Conservation (phyloP, 2,113 vertebrate genomes). For the Mus musculus region GRCm39 chr6:11011001-11011500, state of each 20-base stretch:
- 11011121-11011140: background rate
- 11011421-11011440: background rate
- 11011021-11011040: background rate
- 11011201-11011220: constrained; percentile 59
- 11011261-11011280: constrained; percentile 59
- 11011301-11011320: constrained; percentile 40
- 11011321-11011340: constrained; percentile 53
- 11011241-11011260: constrained; percentile 56
- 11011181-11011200: background rate
- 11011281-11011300: constrained; percentile 61
- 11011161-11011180: background rate
- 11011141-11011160: constrained; percentile 9
- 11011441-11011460: background rate
- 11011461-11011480: background rate
- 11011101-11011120: background rate
- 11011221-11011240: constrained; percentile 14
- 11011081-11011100: background rate
- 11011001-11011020: background rate
- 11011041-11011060: background rate
- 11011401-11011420: background rate
- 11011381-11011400: background rate
- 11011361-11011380: background rate
- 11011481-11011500: background rate
- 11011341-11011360: constrained; percentile 35
- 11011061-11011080: background rate